A percentile compares a stretch with the other conserved stretches of the same genome.
These are phyloP conservation scores for Agrypnia vestita DNA, from an alignment of 1,140 invertebrate species.

Conservation along the genomic window DNA sequence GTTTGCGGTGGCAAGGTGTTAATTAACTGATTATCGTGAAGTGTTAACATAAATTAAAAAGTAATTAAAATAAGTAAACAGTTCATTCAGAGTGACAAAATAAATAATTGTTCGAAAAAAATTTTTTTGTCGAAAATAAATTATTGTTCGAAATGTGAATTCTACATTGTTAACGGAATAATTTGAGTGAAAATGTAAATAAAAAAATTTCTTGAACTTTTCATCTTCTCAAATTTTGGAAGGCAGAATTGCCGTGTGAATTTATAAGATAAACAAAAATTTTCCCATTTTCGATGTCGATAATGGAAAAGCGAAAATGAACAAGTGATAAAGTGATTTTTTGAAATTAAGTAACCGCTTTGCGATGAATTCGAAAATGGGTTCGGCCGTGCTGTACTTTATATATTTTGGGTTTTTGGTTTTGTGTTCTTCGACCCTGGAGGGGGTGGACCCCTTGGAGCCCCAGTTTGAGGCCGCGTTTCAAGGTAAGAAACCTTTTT, in stretches of 20 bases:
- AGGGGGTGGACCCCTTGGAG: slow-evolving; percentile 11
- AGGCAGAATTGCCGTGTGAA: neutral
- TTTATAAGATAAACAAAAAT: slow-evolving; percentile 6
- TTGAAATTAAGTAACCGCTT: neutral
- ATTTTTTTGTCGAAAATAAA: neutral
- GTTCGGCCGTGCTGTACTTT: neutral
- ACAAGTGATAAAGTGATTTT: slow-evolving; percentile 24
- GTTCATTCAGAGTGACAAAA: no score
- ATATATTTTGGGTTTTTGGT: neutral
- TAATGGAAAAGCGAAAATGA: slow-evolving; percentile 39
- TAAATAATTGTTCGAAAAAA: no score
- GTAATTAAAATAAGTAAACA: no score
- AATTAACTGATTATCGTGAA: no score
- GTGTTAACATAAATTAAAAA: no score
- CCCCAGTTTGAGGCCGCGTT: slow-evolving; percentile 22
- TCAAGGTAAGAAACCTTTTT: slow-evolving; percentile 16
- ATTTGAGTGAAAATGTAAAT: slow-evolving; percentile 33
- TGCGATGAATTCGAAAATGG: slow-evolving; percentile 17
- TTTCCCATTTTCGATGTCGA: neutral
- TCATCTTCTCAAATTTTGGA: slow-evolving; percentile 2
- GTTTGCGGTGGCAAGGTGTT: no score
- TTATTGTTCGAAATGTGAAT: slow-evolving; percentile 35
- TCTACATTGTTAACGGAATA: neutral
- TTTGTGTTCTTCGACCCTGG: slow-evolving; percentile 17
- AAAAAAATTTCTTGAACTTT: slow-evolving; percentile 21